Evolutionary conservation across 2,113 vertebrate species (phyloP).

Genomic region (Scartelaos histophorus): DNA sequence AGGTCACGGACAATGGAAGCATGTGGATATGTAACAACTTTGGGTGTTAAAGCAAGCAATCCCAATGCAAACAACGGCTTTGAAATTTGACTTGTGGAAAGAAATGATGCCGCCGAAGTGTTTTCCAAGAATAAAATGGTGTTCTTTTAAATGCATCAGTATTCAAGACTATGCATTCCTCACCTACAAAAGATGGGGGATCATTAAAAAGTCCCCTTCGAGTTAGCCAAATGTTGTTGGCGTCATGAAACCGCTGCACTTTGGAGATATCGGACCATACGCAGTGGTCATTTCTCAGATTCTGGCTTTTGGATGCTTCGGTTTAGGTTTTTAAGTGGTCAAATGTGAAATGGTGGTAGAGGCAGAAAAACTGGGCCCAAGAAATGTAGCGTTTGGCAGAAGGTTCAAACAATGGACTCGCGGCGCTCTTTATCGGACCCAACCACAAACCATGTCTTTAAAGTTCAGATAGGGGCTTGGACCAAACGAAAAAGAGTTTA

Average conservation of each 20-base stretch:
- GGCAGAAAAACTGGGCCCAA: slow-evolving; percentile 41
- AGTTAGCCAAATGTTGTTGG: slow-evolving; percentile 44
- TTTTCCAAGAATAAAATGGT: slow-evolving; percentile 44
- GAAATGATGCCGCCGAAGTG: slow-evolving; percentile 44
- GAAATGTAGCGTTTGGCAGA: slow-evolving; percentile 59
- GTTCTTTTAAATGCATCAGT: slow-evolving; percentile 48
- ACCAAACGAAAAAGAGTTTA: slow-evolving; percentile 25
- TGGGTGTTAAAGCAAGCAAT: slow-evolving; percentile 49
- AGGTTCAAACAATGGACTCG: slow-evolving; percentile 51
- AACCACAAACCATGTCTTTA: slow-evolving; percentile 59
- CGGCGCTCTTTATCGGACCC: slow-evolving; percentile 57
- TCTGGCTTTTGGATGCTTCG: slow-evolving; percentile 32
- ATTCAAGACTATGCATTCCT: slow-evolving; percentile 48
- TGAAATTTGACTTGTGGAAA: slow-evolving; percentile 60
- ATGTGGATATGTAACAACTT: slow-evolving; percentile 49
- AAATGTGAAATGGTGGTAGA: slow-evolving; percentile 54
- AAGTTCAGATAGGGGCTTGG: slow-evolving; percentile 45
- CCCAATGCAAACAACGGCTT: slow-evolving; percentile 62
- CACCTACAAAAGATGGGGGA: slow-evolving; percentile 43
- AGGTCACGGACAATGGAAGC: slow-evolving; percentile 68
- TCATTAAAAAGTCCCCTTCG: slow-evolving; percentile 30
- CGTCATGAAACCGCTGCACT: slow-evolving; percentile 33
- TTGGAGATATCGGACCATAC: slow-evolving; percentile 24
- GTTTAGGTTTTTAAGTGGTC: slow-evolving; percentile 56
- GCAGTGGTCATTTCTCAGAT: slow-evolving; percentile 39